Percentiles rank a stretch among this genome's conserved stretches.
phyloP scores from a whole-genome alignment of 2,797 vertebrate genomes.

The Salarias fasciatus region DNA sequence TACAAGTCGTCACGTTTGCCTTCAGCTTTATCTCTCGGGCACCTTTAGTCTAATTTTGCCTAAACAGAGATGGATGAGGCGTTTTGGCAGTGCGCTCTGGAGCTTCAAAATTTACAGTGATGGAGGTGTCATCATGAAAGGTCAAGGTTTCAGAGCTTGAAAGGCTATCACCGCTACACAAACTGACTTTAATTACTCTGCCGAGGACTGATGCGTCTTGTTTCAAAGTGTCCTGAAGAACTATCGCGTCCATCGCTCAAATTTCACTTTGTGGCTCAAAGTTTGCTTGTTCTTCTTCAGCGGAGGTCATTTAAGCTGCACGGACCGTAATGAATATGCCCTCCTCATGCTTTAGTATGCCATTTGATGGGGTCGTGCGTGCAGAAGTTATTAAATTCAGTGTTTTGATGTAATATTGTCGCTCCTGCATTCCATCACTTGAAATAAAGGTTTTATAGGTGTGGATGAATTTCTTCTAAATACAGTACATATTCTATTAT shows the following conservation, averaged over 20 bases:
- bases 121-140: conserved; percentile 54
- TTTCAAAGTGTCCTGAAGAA: conserved; percentile 16
- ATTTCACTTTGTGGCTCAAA: no score
- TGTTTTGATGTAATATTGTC: no score
- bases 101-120: conserved; percentile 35
- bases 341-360: no score
- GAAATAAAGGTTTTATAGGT: no score
- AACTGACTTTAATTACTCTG: conserved; percentile 48
- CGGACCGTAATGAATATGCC: conserved; percentile 3
- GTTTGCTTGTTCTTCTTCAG: neutral
- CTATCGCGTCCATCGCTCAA: conserved; percentile 12
- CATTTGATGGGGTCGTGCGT: neutral
- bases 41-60: conserved; percentile 7
- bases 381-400: no score
- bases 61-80: conserved; percentile 7
- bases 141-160: conserved; percentile 49
- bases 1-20: conserved; percentile 1
- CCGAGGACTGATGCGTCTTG: conserved; percentile 23
- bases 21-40: conserved; percentile 15
- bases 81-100: conserved; percentile 21
- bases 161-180: conserved; percentile 37
- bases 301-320: conserved; percentile 8
- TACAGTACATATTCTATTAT: no score
- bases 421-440: no score
- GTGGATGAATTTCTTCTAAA: no score